These are phyloP conservation scores for Drosophila ogumai DNA, from an alignment of 1,140 invertebrate genomes.

Conservation along the genomic window DNA sequence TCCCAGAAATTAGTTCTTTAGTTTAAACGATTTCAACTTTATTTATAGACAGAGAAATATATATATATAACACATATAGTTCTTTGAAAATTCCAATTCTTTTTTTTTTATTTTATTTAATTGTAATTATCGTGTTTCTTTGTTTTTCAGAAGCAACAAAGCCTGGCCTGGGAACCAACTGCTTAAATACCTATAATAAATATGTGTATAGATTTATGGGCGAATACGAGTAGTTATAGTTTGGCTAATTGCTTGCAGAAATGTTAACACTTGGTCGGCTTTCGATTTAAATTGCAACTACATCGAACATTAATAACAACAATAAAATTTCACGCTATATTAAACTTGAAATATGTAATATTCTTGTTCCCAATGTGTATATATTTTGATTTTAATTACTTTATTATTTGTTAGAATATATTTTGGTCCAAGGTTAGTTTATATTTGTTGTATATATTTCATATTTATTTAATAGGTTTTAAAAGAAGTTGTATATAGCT, in stretches of 20 bases:
- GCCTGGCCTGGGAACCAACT: conserved; percentile 64
- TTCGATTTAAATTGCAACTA: conserved; percentile 38
- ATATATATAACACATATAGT: too few species aligned
- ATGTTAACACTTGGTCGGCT: conserved; percentile 55
- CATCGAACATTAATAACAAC: conserved; percentile 37
- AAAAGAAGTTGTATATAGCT: conserved; percentile 12
- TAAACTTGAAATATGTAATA: conserved; percentile 32
- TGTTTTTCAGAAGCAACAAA: conserved; percentile 42
- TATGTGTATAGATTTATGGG: conserved; percentile 23
- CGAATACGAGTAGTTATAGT: conserved; percentile 37
- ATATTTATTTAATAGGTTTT: not conserved
- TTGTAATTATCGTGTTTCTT: conserved; percentile 30
- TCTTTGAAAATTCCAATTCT: too few species aligned
- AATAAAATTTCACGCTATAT: conserved; percentile 49
- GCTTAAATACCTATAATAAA: conserved; percentile 30
- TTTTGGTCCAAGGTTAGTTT: conserved; percentile 41
- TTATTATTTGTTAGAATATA: conserved; percentile 11
- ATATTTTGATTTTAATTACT: conserved; percentile 25
- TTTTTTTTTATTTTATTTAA: not conserved
- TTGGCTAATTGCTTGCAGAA: conserved; percentile 51
- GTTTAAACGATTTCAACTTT: conserved; percentile 54
- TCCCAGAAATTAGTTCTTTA: conserved; percentile 27
- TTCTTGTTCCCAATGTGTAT: conserved; percentile 26
- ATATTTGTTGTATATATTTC: not conserved
- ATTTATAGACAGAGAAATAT: conserved; percentile 48